Evolutionary conservation across 2,888 invertebrate genomes (phyloP).

Genomic region (Parnassius mnemosyne): DNA sequence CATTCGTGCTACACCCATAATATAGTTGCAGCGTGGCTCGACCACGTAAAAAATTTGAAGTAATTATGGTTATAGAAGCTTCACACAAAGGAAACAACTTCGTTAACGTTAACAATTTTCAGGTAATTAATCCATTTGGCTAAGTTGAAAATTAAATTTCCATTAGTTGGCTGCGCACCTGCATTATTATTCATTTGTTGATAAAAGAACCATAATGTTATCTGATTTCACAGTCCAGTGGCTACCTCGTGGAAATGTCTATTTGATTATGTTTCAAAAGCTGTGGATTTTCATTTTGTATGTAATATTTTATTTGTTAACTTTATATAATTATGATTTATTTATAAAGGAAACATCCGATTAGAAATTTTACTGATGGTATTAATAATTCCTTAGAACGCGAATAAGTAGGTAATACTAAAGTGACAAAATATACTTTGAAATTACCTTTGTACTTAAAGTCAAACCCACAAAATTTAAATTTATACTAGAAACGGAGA

Average conservation of each 20-base stretch:
- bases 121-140: conserved; percentile 24
- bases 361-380: too few relatives aligned
- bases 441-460: too few relatives aligned
- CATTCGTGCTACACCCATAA: too few relatives aligned
- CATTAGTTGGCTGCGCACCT: conserved; percentile 35
- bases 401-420: too few relatives aligned
- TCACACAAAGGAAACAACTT: conserved; percentile 3
- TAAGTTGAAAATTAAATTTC: conserved; percentile 36
- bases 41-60: too few relatives aligned
- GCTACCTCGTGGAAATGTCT: conserved; percentile 2
- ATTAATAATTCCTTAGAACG: too few relatives aligned
- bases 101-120: conserved; percentile 5
- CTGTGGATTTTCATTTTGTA: background rate
- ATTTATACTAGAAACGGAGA: too few relatives aligned
- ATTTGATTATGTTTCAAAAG: conserved; percentile 4
- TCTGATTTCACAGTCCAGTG: conserved; percentile 38
- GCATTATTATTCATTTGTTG: conserved; percentile 32
- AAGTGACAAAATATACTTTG: too few relatives aligned
- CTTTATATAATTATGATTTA: background rate
- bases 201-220: conserved; percentile 36
- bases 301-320: background rate
- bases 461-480: too few relatives aligned
- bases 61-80: background rate
- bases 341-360: too few relatives aligned
- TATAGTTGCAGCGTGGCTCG: too few relatives aligned